These are phyloP conservation scores for Falco naumanni DNA, from an alignment of 2,797 vertebrate genomes.

Conservation along the genomic window DNA sequence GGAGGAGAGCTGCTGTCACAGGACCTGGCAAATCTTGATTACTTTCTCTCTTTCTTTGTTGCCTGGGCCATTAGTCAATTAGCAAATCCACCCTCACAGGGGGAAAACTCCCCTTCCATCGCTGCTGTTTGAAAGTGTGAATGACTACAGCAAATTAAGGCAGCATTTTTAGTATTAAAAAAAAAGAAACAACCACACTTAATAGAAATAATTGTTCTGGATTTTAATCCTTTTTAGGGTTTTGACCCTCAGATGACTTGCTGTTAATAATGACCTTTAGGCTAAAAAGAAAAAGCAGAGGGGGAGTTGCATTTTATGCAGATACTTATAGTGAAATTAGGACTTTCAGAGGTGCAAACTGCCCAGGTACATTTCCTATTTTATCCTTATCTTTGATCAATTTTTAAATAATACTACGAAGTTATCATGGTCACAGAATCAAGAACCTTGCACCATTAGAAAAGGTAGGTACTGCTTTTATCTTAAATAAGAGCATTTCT, in stretches of 20 bases:
- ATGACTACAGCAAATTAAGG: background rate
- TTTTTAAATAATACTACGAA: background rate
- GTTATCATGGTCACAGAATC: background rate
- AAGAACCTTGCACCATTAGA: fast-evolving
- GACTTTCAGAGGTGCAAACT: background rate
- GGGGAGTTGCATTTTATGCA: background rate
- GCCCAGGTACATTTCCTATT: background rate
- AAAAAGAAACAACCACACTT: background rate
- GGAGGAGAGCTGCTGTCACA: background rate
- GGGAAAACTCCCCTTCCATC: background rate
- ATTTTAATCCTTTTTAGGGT: background rate
- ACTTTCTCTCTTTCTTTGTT: constrained; percentile 36
- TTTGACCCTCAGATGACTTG: background rate
- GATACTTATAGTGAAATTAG: background rate
- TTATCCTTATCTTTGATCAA: background rate
- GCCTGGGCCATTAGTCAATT: background rate
- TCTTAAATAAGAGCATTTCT: background rate
- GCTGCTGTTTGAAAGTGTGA: background rate
- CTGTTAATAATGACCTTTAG: background rate
- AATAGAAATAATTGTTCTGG: background rate
- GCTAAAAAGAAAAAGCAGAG: background rate
- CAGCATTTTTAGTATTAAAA: background rate
- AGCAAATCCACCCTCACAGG: background rate
- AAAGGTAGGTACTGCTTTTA: background rate
- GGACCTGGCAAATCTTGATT: background rate